phyloP scores from a whole-genome alignment of 2,797 vertebrate genomes.

The Pristis pectinata region DNA sequence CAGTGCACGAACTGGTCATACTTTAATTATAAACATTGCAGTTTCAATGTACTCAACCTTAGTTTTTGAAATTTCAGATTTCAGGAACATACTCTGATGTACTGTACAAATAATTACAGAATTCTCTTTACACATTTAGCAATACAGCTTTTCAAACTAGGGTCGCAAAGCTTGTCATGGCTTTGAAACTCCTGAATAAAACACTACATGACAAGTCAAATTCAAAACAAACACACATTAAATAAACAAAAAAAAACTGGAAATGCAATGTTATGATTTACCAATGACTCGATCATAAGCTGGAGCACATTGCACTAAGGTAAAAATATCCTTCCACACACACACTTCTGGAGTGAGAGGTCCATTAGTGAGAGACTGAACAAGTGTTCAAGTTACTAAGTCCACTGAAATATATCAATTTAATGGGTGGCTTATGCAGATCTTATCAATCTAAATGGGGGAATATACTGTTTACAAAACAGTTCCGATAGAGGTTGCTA shows the following conservation, averaged over 20 bases:
- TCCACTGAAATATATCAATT: neutral
- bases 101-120: constrained; percentile 38
- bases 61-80: neutral
- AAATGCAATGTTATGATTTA: constrained; percentile 29
- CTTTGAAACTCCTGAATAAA: constrained; percentile 38
- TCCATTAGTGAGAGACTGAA: neutral
- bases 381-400: neutral
- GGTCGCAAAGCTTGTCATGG: constrained; percentile 31
- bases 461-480: constrained; percentile 24
- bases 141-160: constrained; percentile 39
- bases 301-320: constrained; percentile 9
- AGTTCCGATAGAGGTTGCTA: neutral
- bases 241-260: constrained; percentile 44
- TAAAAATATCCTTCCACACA: neutral
- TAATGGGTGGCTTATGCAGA: neutral
- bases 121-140: constrained; percentile 40
- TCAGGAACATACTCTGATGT: neutral
- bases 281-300: neutral
- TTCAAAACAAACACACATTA: constrained; percentile 41
- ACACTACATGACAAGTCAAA: constrained; percentile 39
- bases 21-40: constrained; percentile 2
- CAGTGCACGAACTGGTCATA: neutral
- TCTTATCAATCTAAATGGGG: neutral
- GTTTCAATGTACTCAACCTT: neutral
- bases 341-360: neutral